Conservation (phyloP, 1,140 invertebrate species). For the Cataglyphis hispanica region DNA sequence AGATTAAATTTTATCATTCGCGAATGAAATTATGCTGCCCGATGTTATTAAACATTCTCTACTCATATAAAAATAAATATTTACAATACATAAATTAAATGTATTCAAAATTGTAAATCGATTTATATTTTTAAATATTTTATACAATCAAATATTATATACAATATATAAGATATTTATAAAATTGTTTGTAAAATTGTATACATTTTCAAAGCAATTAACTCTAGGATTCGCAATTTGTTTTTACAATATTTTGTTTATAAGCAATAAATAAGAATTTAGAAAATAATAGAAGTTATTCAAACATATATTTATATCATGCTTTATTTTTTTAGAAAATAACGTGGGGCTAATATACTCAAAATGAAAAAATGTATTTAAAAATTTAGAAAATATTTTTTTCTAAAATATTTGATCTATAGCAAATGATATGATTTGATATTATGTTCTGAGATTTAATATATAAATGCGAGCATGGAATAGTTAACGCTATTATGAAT, state of each 20-base stretch:
- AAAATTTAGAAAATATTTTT: too few species aligned
- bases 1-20: not conserved
- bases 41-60: not conserved
- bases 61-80: not conserved
- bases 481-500: not conserved
- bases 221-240: not conserved
- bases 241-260: not conserved
- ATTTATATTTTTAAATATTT: not conserved
- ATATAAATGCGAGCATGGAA: not conserved
- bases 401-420: not conserved
- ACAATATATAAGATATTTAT: too few species aligned
- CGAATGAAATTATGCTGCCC: not conserved
- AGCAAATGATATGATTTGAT: too few species aligned
- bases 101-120: too few species aligned
- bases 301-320: not conserved
- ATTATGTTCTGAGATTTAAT: not conserved
- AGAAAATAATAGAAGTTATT: not conserved
- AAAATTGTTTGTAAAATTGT: too few species aligned
- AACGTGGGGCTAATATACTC: not conserved
- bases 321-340: conserved; percentile 1
- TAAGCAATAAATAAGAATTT: not conserved
- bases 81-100: not conserved
- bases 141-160: too few species aligned
- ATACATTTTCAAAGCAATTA: not conserved
- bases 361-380: not conserved